Base-by-base conservation (phyloP, 2,113 vertebrate genomes). In the Ancistrus triradiatus region DNA sequence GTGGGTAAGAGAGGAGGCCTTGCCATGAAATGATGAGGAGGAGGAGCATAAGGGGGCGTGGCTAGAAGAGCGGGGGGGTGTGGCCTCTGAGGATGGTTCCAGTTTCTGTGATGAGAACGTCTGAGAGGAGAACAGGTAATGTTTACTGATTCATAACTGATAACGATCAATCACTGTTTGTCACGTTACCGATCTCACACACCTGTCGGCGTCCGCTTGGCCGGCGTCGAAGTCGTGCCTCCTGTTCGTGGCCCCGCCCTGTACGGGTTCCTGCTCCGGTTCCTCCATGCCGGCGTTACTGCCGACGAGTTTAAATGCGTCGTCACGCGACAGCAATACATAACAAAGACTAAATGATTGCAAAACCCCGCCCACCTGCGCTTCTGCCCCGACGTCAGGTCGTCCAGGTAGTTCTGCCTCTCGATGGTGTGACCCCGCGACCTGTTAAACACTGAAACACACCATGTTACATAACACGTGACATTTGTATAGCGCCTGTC, bases 231-330 rank as follows among this genome's bases (percentile, higher is more conserved):
- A 15, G 38, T 42, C 6, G 14, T 42, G 2, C 1, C 3, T 14
- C 6, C n/a, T 5, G 28, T 47, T 19, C 11, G 2, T 22, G 2
- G 76, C 67, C 0, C 6, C 7, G 0, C 84, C 83, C 68, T 59
- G 69, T 14, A 22, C 13, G 6, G 77, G 77, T 66, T 83, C 74
- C 61, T 69, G 61, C 22, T 81, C 74, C 0, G 13, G 25, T 33
- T 80, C 49, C 6, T 85, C 79, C 37, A 88, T 86, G 14, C 79
- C 79, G 1, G 19, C 19, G 8, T 88, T 88, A 27, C 86, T 84
- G 57, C 40, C 47, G 43, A 37, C 3, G 7, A 7, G 27, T 7
- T 85, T 79, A 31, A 88, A 85, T 14, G 78, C 80, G 1, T 24
- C 18, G 11, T 88, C 87, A 33, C 86, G 83, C 52, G 40, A 62